Evolutionary conservation across 2,888 invertebrate genomes (phyloP).

Genomic region (Sarcophaga rosellei): DNA sequence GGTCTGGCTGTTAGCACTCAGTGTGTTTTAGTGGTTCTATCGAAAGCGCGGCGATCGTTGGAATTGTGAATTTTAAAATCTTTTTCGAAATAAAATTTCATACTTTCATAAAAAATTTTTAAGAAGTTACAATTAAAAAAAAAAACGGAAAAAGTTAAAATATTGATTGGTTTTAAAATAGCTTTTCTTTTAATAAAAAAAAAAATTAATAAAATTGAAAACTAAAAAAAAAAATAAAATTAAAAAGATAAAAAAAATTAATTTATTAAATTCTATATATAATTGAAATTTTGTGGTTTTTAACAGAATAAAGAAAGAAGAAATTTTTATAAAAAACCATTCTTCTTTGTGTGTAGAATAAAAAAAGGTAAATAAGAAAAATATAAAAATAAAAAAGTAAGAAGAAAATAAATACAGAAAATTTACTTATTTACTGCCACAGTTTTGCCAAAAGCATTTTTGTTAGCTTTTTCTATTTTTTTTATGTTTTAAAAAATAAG

Average conservation of each 20-base stretch:
- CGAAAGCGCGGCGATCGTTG: constrained; percentile 48
- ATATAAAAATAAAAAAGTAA: too few relatives aligned
- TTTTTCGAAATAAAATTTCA: neutral
- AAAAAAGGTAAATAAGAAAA: too few relatives aligned
- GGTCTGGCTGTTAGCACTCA: constrained; percentile 13
- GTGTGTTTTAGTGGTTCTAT: constrained; percentile 13
- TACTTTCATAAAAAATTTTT: neutral
- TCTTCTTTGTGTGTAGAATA: neutral
- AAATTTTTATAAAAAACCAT: neutral
- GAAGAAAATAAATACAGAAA: neutral
- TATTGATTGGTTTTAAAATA: too few relatives aligned
- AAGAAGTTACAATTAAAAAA: neutral
- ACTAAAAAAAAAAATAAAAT: constrained; percentile 15
- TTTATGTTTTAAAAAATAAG: neutral
- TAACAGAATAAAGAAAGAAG: neutral
- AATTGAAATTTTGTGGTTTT: neutral
- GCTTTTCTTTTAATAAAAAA: too few relatives aligned
- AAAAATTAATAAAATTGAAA: neutral
- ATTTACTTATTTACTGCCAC: neutral
- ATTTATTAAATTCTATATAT: neutral
- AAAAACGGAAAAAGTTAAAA: neutral
- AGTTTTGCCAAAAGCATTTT: too few relatives aligned
- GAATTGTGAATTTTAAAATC: neutral
- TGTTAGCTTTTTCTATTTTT: neutral
- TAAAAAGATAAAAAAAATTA: neutral